These are phyloP conservation scores for Zenarchopterus dispar DNA, from an alignment of 2,797 vertebrate species.

Conservation along the genomic window DNA sequence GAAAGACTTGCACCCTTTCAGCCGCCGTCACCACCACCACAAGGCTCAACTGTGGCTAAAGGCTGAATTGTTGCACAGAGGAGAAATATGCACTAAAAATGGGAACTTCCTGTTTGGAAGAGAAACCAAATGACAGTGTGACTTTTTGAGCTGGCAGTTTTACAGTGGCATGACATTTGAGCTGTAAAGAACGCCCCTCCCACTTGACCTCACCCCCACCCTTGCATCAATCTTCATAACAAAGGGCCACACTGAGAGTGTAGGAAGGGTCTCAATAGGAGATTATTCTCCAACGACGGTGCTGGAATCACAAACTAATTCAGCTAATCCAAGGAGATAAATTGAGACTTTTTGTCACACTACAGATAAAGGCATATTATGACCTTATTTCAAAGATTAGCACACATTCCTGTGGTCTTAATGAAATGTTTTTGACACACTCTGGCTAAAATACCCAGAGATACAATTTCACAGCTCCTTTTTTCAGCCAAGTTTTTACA, in stretches of 20 bases:
- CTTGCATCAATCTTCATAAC: slow-evolving; percentile 72
- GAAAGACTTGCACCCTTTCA: slow-evolving; percentile 35
- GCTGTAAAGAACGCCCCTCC: slow-evolving; percentile 60
- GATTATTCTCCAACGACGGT: slow-evolving; percentile 44
- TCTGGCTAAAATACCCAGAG: too few species aligned
- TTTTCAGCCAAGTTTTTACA: too few species aligned
- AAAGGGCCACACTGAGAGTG: slow-evolving; percentile 70
- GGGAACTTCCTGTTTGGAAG: slow-evolving; percentile 70
- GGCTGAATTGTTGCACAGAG: slow-evolving; percentile 48
- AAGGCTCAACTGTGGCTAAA: slow-evolving; percentile 35
- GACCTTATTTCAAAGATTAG: too few species aligned
- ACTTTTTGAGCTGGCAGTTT: slow-evolving; percentile 42
- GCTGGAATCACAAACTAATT: slow-evolving; percentile 36
- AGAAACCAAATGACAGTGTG: slow-evolving; percentile 44
- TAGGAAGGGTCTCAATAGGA: slow-evolving; percentile 59
- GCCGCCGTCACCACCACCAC: slow-evolving; percentile 35
- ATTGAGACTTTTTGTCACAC: slow-evolving; percentile 38
- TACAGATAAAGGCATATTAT: background rate
- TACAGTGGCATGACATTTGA: slow-evolving; percentile 71
- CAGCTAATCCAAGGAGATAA: slow-evolving; percentile 23
- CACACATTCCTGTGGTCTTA: too few species aligned
- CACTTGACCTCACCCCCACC: slow-evolving; percentile 51
- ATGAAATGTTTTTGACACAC: too few species aligned
- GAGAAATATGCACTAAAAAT: slow-evolving; percentile 64
- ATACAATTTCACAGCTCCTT: too few species aligned